These are phyloP conservation scores for Origma solitaria DNA, from an alignment of 2,113 vertebrate species.

Conservation along the genomic window DNA sequence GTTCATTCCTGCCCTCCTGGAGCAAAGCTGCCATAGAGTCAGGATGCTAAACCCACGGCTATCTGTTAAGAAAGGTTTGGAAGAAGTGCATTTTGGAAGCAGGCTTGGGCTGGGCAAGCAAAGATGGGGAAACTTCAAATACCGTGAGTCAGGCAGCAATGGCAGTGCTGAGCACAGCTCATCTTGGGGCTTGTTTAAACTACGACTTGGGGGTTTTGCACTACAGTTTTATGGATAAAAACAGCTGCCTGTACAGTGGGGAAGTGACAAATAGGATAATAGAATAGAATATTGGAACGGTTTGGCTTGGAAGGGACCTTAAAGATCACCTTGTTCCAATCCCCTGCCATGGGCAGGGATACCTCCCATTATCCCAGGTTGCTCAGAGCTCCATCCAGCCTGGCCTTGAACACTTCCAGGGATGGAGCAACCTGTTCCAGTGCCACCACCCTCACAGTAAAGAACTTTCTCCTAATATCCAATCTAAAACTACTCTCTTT, in stretches of 20 bases:
- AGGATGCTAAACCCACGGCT: neutral
- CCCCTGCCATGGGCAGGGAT: neutral
- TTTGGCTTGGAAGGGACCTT: neutral
- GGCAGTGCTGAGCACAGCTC: neutral
- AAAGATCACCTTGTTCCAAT: neutral
- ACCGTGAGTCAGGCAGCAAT: neutral
- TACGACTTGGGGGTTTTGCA: neutral
- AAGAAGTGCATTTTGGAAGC: neutral
- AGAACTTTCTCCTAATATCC: neutral
- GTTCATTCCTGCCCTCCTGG: neutral
- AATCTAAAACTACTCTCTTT: neutral
- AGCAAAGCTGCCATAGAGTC: neutral
- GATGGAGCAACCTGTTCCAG: neutral
- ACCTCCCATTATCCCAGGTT: neutral
- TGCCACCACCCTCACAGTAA: neutral
- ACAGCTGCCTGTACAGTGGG: neutral
- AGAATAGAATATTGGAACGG: neutral
- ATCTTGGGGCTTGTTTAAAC: neutral
- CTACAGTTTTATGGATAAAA: neutral
- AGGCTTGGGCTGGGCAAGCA: neutral
- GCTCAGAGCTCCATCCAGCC: neutral
- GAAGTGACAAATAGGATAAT: neutral
- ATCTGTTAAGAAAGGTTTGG: neutral
- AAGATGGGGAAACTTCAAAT: neutral
- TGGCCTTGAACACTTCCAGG: neutral